Evolutionary conservation across 2,113 vertebrate species (phyloP).

Genomic region (Kryptolebias marmoratus): DNA sequence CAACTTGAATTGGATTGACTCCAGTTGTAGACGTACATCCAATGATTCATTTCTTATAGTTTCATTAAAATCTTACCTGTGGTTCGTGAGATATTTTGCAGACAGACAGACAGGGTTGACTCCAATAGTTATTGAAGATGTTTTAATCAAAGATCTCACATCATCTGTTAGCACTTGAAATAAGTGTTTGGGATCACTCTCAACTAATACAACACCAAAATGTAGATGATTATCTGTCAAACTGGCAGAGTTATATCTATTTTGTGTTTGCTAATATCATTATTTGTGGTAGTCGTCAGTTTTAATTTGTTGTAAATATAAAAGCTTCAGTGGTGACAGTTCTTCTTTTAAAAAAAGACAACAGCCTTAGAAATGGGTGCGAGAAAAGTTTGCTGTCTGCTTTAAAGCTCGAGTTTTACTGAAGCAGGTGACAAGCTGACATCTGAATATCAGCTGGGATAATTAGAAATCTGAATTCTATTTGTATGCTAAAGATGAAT

Average conservation of each 20-base stretch:
- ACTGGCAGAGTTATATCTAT: background rate
- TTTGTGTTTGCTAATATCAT: too few relatives aligned
- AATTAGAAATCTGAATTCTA: slow-evolving; percentile 15
- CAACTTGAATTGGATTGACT: too few relatives aligned
- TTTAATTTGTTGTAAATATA: background rate
- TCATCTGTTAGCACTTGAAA: too few relatives aligned
- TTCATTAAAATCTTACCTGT: too few relatives aligned
- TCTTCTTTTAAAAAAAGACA: background rate
- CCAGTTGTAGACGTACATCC: too few relatives aligned
- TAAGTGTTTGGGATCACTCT: too few relatives aligned
- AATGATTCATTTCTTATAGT: too few relatives aligned
- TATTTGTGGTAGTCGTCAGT: background rate
- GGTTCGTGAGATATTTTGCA: too few relatives aligned
- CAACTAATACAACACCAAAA: too few relatives aligned
- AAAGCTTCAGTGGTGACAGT: background rate
- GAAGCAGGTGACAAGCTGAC: slow-evolving; percentile 1
- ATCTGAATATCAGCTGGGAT: background rate
- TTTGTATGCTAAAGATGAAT: slow-evolving; percentile 36
- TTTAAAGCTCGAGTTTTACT: slow-evolving; percentile 8
- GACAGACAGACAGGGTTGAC: too few relatives aligned
- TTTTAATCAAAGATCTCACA: too few relatives aligned
- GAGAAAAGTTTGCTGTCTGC: slow-evolving; percentile 10
- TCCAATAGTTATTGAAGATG: too few relatives aligned
- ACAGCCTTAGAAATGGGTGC: background rate
- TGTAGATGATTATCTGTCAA: background rate